Base-by-base conservation (phyloP, 2,797 vertebrate genomes). In the Clarias platycephalus region DNA sequence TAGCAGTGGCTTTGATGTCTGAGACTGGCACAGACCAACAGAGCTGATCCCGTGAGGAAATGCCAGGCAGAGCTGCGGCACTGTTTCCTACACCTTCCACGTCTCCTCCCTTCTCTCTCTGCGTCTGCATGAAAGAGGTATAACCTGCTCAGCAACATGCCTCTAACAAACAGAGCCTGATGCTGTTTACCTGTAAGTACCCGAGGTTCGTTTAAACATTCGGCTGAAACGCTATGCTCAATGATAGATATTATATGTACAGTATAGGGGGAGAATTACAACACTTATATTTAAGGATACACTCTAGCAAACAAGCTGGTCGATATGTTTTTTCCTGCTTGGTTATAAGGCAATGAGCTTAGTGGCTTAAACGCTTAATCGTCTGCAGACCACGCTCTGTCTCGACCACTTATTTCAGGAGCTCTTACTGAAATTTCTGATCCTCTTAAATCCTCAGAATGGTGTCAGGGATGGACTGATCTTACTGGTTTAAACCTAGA, bases 131-230 rank as follows among this genome's bases (percentile, higher is more conserved):
- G 63, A 63, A 86, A 84, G 74, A 86, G 16, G 86, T 55, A 82
- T 74, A 90, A 85, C 87, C 82, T 81, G 87, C 83, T 84, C 60
- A 62, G 81, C 85, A 70, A 82, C 86, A 78, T 83, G 67, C 81
- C 76, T 86, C 84, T 37, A 81, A 57, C 74, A 34, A 85, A 81
- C 62, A 75, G 37, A 22, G 64, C 64, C 44, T 31, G 64, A 66
- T n/a, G 5, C 53, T 63, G 81, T 86, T 83, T 85, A 71, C 71
- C 74, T 81, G 55, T 85, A 84, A 88, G 83, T 81, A 85, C 75
- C 44, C 57, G 79, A 7, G 71, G 79, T 44, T 78, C 24, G 34
- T 58, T 0, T 15, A 68, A 67, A 40, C 10, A 16, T 44, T 80
- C 67, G 28, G 66, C 55, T 24, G 71, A 22, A 58, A 60, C 4